phyloP scores from a whole-genome alignment of 2,113 vertebrate species.

The Neolamprologus kungweensis region DNA sequence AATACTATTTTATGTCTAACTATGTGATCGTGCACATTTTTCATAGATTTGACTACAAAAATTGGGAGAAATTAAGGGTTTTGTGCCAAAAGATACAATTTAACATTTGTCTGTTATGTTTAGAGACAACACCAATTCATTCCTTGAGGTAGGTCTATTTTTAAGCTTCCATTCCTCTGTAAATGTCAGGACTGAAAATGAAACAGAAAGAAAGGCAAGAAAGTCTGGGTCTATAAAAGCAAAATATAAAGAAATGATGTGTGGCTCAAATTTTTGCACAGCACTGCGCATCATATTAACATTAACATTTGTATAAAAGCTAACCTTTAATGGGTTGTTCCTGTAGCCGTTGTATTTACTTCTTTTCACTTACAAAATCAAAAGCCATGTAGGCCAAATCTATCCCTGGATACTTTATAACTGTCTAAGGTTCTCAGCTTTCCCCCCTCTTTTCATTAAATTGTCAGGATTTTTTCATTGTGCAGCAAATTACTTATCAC shows the following conservation, averaged over 20 bases:
- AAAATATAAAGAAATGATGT: not conserved
- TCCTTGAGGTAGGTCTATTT: not conserved
- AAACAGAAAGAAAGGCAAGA: not conserved
- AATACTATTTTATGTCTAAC: not conserved
- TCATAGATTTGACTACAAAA: not conserved
- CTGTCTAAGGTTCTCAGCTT: not conserved
- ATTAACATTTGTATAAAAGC: not conserved
- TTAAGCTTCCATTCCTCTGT: not conserved
- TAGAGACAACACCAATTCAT: accelerated
- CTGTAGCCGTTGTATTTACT: not conserved
- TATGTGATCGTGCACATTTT: not conserved
- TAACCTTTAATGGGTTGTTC: not conserved
- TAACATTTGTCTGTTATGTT: not conserved
- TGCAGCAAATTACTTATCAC: not conserved
- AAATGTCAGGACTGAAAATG: not conserved
- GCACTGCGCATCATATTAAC: not conserved
- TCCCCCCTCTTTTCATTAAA: not conserved
- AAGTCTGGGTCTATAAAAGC: not conserved
- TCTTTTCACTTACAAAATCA: not conserved
- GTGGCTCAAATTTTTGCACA: not conserved
- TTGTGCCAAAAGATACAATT: not conserved
- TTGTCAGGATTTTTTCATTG: not conserved
- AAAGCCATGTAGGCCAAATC: not conserved
- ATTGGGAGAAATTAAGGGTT: not conserved
- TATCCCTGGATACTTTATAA: not conserved